Evolutionary conservation across 1,140 invertebrate genomes (phyloP).

Genomic region (Leptopilina boulardi): DNA sequence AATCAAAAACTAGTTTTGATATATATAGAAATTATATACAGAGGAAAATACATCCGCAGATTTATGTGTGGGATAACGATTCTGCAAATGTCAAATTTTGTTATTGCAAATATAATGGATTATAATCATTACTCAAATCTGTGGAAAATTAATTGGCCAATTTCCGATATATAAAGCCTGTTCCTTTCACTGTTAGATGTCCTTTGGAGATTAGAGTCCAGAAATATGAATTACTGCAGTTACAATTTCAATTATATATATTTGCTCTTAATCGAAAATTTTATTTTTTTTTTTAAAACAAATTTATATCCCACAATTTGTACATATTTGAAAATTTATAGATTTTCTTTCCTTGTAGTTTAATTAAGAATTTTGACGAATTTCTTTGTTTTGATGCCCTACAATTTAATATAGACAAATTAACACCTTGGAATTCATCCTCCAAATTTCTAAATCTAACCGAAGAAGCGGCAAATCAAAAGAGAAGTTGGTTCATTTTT

Average conservation of each 20-base stretch:
- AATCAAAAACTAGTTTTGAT: slow-evolving; percentile 1
- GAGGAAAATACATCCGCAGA: background rate
- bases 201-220: too few species aligned
- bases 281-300: background rate
- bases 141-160: too few species aligned
- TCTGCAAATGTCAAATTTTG: slow-evolving; percentile 5
- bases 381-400: background rate
- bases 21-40: too few species aligned
- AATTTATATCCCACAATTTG: background rate
- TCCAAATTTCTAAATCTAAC: background rate
- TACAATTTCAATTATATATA: too few species aligned
- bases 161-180: background rate
- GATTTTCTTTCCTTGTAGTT: too few species aligned
- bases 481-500: slow-evolving; percentile 66
- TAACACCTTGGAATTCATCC: slow-evolving; percentile 5
- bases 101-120: background rate
- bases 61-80: background rate
- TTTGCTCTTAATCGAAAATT: too few species aligned
- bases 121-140: too few species aligned
- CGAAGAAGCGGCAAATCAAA: slow-evolving; percentile 25
- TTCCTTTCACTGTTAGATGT: slow-evolving; percentile 11
- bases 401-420: slow-evolving; percentile 26
- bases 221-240: too few species aligned
- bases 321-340: too few species aligned
- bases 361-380: background rate